phyloP scores from a whole-genome alignment of 2,113 vertebrate species.

The Shinisaurus crocodilurus region DNA sequence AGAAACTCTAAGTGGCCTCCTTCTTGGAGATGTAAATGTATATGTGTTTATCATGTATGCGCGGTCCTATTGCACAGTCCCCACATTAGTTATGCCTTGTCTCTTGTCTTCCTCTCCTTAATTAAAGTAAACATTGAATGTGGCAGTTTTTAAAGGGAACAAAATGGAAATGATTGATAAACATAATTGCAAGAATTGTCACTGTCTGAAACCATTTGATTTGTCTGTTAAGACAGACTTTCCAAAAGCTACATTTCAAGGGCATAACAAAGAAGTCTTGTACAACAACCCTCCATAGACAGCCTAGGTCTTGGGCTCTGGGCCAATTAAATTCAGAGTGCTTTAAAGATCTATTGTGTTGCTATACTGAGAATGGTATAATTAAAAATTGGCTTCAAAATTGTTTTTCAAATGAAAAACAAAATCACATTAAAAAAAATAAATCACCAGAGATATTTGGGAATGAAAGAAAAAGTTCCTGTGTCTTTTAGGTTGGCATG shows the following conservation, averaged over 20 bases:
- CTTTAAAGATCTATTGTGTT: slow-evolving; percentile 39
- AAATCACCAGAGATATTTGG: slow-evolving; percentile 15
- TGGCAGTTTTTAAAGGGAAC: slow-evolving; percentile 49
- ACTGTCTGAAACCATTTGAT: slow-evolving; percentile 54
- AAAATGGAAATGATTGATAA: slow-evolving; percentile 64
- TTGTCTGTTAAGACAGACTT: slow-evolving; percentile 51
- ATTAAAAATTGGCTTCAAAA: slow-evolving; percentile 46
- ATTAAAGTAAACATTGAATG: slow-evolving; percentile 61
- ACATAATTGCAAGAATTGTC: slow-evolving; percentile 50
- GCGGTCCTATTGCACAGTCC: background rate
- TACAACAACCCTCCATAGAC: slow-evolving; percentile 29
- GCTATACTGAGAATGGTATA: slow-evolving; percentile 33
- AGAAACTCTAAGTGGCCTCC: slow-evolving; percentile 1
- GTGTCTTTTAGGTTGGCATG: slow-evolving; percentile 23
- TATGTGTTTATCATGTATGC: background rate
- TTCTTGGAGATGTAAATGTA: slow-evolving; percentile 7
- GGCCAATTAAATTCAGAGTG: slow-evolving; percentile 43
- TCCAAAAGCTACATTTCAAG: slow-evolving; percentile 50
- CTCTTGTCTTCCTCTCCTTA: slow-evolving; percentile 51
- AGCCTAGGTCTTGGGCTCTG: slow-evolving; percentile 34
- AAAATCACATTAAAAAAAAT: slow-evolving; percentile 22
- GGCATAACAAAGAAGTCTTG: slow-evolving; percentile 45
- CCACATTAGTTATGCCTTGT: slow-evolving; percentile 45
- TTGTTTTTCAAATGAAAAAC: slow-evolving; percentile 44
- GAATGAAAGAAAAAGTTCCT: background rate